phyloP scores from a whole-genome alignment of 2,797 vertebrate species.

The Smutsia gigantea region DNA sequence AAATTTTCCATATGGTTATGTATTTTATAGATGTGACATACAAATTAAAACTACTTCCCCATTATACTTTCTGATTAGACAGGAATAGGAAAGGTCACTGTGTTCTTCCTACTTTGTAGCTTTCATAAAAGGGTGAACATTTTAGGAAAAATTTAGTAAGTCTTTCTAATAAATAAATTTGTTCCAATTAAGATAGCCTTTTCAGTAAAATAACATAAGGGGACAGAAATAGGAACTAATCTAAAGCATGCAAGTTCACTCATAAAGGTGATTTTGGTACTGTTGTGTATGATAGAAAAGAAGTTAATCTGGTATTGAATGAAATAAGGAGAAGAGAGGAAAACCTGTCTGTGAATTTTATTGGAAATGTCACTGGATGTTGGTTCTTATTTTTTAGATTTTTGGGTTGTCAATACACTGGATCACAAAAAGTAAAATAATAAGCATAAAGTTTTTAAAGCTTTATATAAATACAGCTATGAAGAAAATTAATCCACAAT shows the following conservation, averaged over 20 bases:
- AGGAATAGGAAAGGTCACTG: neutral
- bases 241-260: conserved; percentile 32
- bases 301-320: conserved; percentile 2
- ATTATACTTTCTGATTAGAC: neutral
- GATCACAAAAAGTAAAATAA: neutral
- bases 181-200: neutral
- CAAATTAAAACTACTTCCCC: neutral
- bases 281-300: neutral
- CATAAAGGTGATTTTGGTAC: neutral
- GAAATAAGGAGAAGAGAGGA: neutral
- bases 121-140: neutral
- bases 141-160: neutral
- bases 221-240: neutral
- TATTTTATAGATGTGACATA: neutral
- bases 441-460: neutral
- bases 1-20: conserved; percentile 6
- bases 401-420: neutral
- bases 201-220: conserved; percentile 17
- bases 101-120: neutral
- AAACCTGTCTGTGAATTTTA: neutral
- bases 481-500: neutral
- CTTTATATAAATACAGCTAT: neutral
- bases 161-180: neutral
- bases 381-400: neutral
- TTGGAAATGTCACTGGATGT: neutral